Evolutionary conservation across 2,888 invertebrate species (phyloP).

Genomic region (Galerucella calmariensis): DNA sequence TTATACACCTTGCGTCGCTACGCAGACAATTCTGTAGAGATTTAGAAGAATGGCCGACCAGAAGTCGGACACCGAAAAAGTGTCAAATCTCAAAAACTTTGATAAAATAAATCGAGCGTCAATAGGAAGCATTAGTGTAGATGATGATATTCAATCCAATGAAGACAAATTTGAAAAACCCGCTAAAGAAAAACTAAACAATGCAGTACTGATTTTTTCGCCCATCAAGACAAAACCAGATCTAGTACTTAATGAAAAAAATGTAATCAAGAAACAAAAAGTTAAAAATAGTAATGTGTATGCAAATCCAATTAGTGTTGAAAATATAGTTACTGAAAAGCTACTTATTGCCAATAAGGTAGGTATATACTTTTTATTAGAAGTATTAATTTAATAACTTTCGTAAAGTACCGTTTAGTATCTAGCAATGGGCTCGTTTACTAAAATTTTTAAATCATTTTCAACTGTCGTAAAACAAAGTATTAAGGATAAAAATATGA

Average conservation of each 20-base stretch:
- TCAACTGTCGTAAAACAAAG: too few relatives aligned
- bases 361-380: not conserved
- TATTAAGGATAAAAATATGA: too few relatives aligned
- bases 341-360: constrained; percentile 34
- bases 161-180: constrained; percentile 24
- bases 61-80: constrained; percentile 54
- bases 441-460: too few relatives aligned
- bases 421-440: too few relatives aligned
- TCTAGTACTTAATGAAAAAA: constrained; percentile 48
- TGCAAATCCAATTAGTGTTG: constrained; percentile 42
- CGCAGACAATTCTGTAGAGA: constrained; percentile 60
- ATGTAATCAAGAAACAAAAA: constrained; percentile 41
- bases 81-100: constrained; percentile 41
- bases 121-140: constrained; percentile 27
- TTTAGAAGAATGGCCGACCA: constrained; percentile 65
- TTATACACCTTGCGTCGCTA: constrained; percentile 58
- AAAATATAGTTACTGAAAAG: constrained; percentile 32
- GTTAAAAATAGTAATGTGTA: constrained; percentile 47
- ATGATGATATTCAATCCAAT: constrained; percentile 13
- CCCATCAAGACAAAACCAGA: constrained; percentile 41
- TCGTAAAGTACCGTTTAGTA: too few relatives aligned
- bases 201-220: constrained; percentile 22
- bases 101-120: constrained; percentile 47
- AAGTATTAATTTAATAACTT: too few relatives aligned
- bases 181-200: constrained; percentile 23